A percentile compares a stretch with the other conserved stretches of the same genome.
Evolutionary conservation across 2,797 vertebrate genomes (phyloP).

Genomic region (Brachyrhaphis roseni): DNA sequence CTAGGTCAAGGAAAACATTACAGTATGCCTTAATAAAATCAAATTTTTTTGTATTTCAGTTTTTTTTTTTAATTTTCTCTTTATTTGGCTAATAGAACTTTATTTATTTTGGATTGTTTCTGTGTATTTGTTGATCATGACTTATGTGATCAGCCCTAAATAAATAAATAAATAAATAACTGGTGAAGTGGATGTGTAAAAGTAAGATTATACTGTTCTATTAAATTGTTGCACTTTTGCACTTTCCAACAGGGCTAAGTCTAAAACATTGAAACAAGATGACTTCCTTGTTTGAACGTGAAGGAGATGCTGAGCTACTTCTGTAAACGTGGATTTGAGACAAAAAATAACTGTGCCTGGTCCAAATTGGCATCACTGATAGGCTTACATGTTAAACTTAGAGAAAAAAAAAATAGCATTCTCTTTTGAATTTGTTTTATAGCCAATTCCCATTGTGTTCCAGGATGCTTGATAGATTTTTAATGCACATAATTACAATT

Average conservation of each 20-base stretch:
- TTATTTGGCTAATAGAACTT: neutral
- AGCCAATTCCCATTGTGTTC: neutral
- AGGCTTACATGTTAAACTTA: neutral
- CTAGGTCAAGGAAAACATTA: neutral
- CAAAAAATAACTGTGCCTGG: neutral
- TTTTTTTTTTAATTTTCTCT: neutral
- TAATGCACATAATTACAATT: neutral
- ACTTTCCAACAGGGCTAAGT: neutral
- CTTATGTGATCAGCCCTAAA: too few relatives aligned
- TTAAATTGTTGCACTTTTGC: neutral
- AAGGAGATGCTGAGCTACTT: neutral
- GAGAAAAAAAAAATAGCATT: neutral
- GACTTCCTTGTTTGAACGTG: neutral
- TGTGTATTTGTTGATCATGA: neutral
- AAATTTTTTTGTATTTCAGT: neutral
- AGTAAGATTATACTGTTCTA: neutral
- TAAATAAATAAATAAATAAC: too few relatives aligned
- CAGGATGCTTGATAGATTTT: neutral
- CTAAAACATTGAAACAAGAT: constrained; percentile 1
- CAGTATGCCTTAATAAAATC: neutral
- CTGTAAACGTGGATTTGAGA: neutral
- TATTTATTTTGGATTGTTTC: neutral
- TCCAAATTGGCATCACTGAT: constrained; percentile 3
- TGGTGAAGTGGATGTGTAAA: neutral
- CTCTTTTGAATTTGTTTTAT: neutral